phyloP scores from a whole-genome alignment of 2,888 invertebrate species.

The Cacoxenus indagator region DNA sequence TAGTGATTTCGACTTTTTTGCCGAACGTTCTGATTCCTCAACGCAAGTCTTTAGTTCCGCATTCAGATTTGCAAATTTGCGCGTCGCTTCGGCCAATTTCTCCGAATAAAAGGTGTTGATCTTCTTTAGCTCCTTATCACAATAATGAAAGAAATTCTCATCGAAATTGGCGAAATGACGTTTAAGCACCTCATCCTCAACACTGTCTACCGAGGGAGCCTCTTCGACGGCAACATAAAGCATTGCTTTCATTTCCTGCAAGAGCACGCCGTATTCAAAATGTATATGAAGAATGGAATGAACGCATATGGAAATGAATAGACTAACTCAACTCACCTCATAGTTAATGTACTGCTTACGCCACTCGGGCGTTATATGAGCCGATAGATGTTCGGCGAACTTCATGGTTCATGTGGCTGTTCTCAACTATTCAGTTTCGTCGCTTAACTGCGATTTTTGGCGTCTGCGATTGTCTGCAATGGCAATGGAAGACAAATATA shows the following conservation, averaged over 20 bases:
- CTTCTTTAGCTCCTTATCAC: constrained; percentile 95
- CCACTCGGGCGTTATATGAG: constrained; percentile 99
- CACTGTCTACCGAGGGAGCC: constrained; percentile 90
- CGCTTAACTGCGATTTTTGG: not conserved
- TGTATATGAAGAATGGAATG: too few species aligned
- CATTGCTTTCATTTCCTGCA: constrained; percentile 97
- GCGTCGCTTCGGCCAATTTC: constrained; percentile 96
- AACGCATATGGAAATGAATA: too few species aligned
- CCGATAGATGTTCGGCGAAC: constrained; percentile 97
- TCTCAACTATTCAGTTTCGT: not conserved
- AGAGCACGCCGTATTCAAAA: too few species aligned
- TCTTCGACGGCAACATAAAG: constrained; percentile 92
- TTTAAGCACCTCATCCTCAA: constrained; percentile 88
- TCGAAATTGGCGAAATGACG: constrained; percentile 94
- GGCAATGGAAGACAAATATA: not conserved
- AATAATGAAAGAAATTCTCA: constrained; percentile 94
- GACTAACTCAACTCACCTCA: constrained; percentile 76
- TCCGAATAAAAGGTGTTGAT: constrained; percentile 98
- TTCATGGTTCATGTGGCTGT: constrained; percentile 81
- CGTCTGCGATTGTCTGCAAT: not conserved
- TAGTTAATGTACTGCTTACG: constrained; percentile 96
- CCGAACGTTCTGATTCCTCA: constrained; percentile 72
- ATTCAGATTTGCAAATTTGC: constrained; percentile 91
- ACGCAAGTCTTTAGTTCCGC: constrained; percentile 83
- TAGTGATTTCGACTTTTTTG: constrained; percentile 69